A percentile compares a stretch with the other conserved stretches of the same genome.
Evolutionary conservation across 2,113 vertebrate genomes (phyloP).

Genomic region (Coturnix japonica): DNA sequence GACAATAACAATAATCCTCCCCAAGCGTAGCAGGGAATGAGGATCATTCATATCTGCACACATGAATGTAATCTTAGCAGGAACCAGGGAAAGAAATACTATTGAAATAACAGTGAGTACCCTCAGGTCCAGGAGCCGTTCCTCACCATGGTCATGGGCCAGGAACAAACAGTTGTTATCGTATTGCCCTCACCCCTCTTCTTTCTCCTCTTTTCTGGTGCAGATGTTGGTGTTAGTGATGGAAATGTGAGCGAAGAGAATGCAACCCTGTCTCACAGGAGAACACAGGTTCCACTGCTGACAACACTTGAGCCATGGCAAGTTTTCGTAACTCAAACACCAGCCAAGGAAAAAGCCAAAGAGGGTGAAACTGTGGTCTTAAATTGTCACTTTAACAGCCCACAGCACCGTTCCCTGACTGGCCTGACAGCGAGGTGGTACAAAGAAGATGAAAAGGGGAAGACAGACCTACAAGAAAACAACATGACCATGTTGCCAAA

Average conservation of each 20-base stretch:
- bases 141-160: background rate
- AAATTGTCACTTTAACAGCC: constrained; percentile 48
- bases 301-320: background rate
- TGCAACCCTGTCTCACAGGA: background rate
- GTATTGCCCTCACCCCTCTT: background rate
- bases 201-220: constrained; percentile 23
- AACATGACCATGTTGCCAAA: constrained; percentile 43
- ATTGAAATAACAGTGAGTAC: background rate
- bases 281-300: background rate
- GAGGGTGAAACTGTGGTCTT: constrained; percentile 73
- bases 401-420: background rate
- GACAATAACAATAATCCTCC: background rate
- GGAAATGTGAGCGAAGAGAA: background rate
- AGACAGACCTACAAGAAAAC: constrained; percentile 48
- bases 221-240: constrained; percentile 9
- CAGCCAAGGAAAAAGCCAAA: constrained; percentile 72
- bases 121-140: background rate
- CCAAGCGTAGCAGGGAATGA: background rate
- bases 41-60: background rate
- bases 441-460: constrained; percentile 66
- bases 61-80: background rate
- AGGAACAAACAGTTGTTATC: background rate
- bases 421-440: constrained; percentile 65
- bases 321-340: constrained; percentile 59
- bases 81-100: background rate